Conservation (phyloP, 30 jellyfish, hydroid and myxozoan species). For the Mastigias papua region DNA sequence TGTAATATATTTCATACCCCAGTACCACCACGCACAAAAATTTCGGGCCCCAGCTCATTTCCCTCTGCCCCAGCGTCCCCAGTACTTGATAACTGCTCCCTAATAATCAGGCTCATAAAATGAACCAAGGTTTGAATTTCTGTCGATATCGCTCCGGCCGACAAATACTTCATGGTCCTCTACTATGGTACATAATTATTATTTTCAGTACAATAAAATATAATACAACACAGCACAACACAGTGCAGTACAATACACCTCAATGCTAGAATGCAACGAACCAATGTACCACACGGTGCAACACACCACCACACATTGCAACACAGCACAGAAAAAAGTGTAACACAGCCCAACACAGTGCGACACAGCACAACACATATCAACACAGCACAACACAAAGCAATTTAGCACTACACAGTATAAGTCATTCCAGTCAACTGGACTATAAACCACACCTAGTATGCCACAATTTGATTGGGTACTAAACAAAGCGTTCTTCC, state of each 20-base stretch:
- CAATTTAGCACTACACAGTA: slow-evolving; percentile 26
- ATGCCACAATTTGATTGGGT: neutral
- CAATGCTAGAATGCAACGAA: slow-evolving; percentile 29
- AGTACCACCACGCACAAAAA: no score
- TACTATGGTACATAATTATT: neutral
- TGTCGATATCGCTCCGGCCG: no score
- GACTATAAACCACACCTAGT: slow-evolving; percentile 21
- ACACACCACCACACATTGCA: neutral
- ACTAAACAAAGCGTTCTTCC: no score
- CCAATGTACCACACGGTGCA: slow-evolving; percentile 24
- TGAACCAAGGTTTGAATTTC: no score
- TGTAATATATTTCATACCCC: no score
- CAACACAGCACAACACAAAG: slow-evolving; percentile 1
- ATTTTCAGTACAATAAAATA: slow-evolving; percentile 6
- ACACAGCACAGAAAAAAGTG: neutral
- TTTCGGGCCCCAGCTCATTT: no score
- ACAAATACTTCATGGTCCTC: no score
- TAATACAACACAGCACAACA: slow-evolving; percentile 21
- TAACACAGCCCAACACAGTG: neutral
- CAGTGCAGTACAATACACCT: slow-evolving; percentile 32
- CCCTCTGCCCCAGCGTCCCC: no score
- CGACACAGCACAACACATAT: neutral
- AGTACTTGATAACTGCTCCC: no score
- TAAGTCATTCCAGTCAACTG: slow-evolving; percentile 20
- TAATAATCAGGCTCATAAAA: no score